phyloP scores from a whole-genome alignment of 2,113 vertebrate species.

The Ifrita kowaldi region DNA sequence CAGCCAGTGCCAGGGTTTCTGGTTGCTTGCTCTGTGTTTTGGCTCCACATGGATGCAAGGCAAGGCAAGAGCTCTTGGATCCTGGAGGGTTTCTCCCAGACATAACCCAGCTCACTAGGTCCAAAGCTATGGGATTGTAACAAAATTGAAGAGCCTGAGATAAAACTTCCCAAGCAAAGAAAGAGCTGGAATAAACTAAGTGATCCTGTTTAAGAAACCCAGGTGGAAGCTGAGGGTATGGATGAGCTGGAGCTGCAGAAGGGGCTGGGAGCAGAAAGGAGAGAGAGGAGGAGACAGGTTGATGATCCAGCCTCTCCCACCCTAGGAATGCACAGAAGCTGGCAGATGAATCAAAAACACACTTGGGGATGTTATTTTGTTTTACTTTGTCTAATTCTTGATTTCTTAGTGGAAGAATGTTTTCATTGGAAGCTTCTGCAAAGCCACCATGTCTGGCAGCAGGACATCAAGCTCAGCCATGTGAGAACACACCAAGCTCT shows the following conservation, averaged over 20 bases:
- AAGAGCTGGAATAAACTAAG: neutral
- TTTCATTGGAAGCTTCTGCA: neutral
- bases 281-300: neutral
- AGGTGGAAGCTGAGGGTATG: neutral
- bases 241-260: neutral
- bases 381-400: neutral
- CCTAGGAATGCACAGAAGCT: neutral
- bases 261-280: neutral
- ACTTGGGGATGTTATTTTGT: neutral
- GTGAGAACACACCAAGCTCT: neutral
- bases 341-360: neutral
- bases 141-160: neutral
- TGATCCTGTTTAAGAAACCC: neutral
- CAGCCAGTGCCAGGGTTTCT: neutral
- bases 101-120: neutral
- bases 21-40: neutral
- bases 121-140: neutral
- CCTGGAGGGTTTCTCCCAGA: neutral
- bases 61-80: neutral
- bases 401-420: neutral
- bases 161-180: neutral
- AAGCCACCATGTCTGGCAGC: neutral
- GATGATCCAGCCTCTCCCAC: neutral
- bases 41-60: neutral
- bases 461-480: neutral